Conservation (phyloP, 2,113 vertebrate species). For the Brachyistius frenatus region DNA sequence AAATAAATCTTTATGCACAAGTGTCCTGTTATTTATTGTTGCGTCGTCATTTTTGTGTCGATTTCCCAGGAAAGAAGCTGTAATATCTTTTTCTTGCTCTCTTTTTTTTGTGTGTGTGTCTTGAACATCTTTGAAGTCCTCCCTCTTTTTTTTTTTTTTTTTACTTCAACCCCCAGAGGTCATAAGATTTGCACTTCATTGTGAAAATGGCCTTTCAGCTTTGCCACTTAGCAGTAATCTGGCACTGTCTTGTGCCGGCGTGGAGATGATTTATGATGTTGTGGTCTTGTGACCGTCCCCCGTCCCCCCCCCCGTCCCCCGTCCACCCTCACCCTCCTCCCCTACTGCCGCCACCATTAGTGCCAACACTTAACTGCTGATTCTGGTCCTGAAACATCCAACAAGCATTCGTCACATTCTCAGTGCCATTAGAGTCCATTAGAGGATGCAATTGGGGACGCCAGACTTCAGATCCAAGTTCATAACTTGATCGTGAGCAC, state of each 20-base stretch:
- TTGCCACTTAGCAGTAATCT: constrained; percentile 30
- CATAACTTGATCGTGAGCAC: constrained; percentile 34
- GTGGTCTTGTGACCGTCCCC: constrained; percentile 17
- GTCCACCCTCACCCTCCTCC: constrained; percentile 26
- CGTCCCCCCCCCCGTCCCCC: constrained; percentile 18
- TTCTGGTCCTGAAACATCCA: constrained; percentile 45
- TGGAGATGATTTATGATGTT: constrained; percentile 61
- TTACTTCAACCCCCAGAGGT: constrained; percentile 17
- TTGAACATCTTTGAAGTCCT: too few relatives aligned
- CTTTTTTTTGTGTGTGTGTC: too few relatives aligned
- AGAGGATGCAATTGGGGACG: constrained; percentile 53
- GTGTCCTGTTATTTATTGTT: constrained; percentile 26
- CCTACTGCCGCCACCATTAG: constrained; percentile 32
- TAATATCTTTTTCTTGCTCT: not conserved
- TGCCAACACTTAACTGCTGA: constrained; percentile 49
- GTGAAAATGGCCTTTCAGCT: constrained; percentile 15
- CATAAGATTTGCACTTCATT: constrained; percentile 9
- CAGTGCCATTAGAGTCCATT: constrained; percentile 61
- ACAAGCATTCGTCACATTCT: constrained; percentile 57
- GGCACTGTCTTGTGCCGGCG: constrained; percentile 15
- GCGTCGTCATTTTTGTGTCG: accelerated
- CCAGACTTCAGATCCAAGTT: constrained; percentile 43
- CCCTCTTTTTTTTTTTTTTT: not conserved
- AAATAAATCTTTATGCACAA: constrained; percentile 83
- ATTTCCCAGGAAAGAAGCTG: not conserved